Evolutionary conservation across 2,888 invertebrate genomes (phyloP), one percentile per base, ranked within the genome.

Genomic region (Drosophila falleni): DNA sequence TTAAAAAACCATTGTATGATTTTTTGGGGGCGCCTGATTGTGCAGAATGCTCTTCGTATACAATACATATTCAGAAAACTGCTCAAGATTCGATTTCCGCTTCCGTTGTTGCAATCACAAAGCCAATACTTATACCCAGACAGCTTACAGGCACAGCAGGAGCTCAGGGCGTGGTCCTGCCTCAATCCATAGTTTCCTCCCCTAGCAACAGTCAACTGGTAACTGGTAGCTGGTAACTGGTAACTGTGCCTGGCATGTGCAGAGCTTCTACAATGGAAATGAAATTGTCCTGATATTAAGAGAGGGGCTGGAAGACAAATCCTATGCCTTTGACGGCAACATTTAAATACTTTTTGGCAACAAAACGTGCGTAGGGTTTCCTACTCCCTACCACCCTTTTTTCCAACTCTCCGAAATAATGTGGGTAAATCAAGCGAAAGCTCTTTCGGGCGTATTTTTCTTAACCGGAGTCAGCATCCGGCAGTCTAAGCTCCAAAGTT

Each of bases 51-150:
- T 37, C 35, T 23, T 15, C 44, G 60, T 13, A 54, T 67, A 75
- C 76, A 60, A 72, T 61, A 72, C 54, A 72, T 68, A 77, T 68
- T 59, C 49, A 39, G 37, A 71, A 78, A 87, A 80, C 69, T 85
- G 85, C 72, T 83, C 68, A 87, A 85, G 81, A 86, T 87, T 86
- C 86, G 88, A 86, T 86, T 87, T 86, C 86, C 86, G 88, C 71
- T 87, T 87, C 87, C 86, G 83, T 70, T 82, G 79, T 74, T 86
- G 81, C 81, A 78, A 71, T 79, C 87, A 83, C 83, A 74, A 70
- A 74, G 74, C 63, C 70, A 67, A 74, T 68, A 46, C 55, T 31
- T 33, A 44, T 23, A 31, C 55, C 53, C 56, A 63, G 62, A 62
- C 66, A 71, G 61, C 37, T 61, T 31, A 5, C 54, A 63, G 50